Percentiles rank a stretch among this genome's conserved stretches.
phyloP scores from a whole-genome alignment of 1,140 invertebrate genomes.

The Penaeus japonicus region DNA sequence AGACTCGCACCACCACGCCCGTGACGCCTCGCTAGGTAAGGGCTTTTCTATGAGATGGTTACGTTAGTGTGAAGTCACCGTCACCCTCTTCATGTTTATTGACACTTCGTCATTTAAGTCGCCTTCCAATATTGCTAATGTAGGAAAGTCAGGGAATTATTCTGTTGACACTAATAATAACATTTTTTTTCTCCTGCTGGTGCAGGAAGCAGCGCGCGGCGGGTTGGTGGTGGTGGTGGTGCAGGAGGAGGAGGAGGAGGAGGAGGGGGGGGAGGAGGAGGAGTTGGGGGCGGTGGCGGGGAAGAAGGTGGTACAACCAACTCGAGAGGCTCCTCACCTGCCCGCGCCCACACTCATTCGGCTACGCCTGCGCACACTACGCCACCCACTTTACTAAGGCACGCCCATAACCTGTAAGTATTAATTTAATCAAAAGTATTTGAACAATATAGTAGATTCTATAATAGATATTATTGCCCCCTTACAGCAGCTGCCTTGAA shows the following conservation, averaged over 20 bases:
- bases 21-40: constrained; percentile 43
- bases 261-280: constrained; percentile 10
- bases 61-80: too few relatives aligned
- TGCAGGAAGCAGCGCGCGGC: constrained; percentile 30
- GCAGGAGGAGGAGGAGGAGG: neutral
- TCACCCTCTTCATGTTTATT: too few relatives aligned
- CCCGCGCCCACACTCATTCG: constrained; percentile 30
- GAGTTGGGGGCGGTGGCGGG: constrained; percentile 16
- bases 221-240: constrained; percentile 23
- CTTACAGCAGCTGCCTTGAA: too few relatives aligned
- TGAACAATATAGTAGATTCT: too few relatives aligned
- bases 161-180: neutral
- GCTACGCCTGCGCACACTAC: constrained; percentile 34
- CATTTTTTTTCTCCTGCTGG: neutral
- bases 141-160: neutral
- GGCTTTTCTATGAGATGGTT: too few relatives aligned
- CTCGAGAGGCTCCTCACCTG: constrained; percentile 36
- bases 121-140: too few relatives aligned
- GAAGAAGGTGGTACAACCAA: constrained; percentile 14
- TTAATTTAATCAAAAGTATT: too few relatives aligned
- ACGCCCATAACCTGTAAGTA: constrained; percentile 45
- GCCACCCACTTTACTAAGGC: constrained; percentile 35
- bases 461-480: too few relatives aligned
- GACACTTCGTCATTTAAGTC: too few relatives aligned
- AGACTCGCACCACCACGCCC: constrained; percentile 47